phyloP scores from a whole-genome alignment of 2,113 vertebrate species.

The Salvelinus fontinalis region DNA sequence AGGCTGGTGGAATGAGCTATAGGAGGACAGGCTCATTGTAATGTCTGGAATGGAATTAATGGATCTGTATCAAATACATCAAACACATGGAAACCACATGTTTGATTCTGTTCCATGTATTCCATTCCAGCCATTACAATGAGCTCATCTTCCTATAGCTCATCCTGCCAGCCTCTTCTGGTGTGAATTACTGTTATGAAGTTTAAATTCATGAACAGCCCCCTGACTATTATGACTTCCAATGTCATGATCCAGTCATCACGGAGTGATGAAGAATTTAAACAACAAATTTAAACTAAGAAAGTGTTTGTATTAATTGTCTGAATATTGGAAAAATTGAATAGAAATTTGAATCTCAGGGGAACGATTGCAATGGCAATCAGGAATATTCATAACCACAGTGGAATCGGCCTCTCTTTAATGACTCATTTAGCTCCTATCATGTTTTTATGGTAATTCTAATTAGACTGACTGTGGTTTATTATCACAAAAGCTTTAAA shows the following conservation, averaged over 20 bases:
- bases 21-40: too few species aligned
- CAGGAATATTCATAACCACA: not conserved
- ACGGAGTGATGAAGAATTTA: not conserved
- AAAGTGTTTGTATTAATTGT: not conserved
- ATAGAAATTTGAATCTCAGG: not conserved
- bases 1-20: too few species aligned
- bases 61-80: too few species aligned
- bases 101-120: too few species aligned
- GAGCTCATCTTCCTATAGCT: too few species aligned
- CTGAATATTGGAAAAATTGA: not conserved
- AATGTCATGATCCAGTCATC: not conserved
- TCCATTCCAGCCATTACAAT: too few species aligned
- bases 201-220: not conserved
- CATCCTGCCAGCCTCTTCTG: too few species aligned
- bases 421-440: slow-evolving; percentile 14
- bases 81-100: too few species aligned
- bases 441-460: slow-evolving; percentile 14
- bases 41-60: too few species aligned
- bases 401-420: slow-evolving; percentile 14
- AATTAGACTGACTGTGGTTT: slow-evolving; percentile 28
- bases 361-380: not conserved
- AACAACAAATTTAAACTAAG: not conserved
- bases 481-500: slow-evolving; percentile 19
- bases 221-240: too few species aligned
- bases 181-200: not conserved